Evolutionary conservation across 2,113 vertebrate genomes (phyloP).

Genomic region (Apistogramma diplotaenia): DNA sequence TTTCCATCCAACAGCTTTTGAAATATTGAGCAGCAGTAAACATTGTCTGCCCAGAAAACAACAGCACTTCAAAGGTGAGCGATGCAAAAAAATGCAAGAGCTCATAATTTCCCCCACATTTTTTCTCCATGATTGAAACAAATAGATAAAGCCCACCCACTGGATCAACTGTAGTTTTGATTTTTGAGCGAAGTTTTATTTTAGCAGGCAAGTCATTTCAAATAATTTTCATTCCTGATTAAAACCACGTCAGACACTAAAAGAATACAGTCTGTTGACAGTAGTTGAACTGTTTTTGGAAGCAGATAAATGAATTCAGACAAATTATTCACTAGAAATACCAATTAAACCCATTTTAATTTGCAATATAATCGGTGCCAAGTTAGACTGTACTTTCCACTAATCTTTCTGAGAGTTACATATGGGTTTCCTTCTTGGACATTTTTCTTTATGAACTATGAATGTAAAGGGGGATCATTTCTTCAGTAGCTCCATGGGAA

Average conservation of each 20-base stretch:
- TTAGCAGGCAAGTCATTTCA: background rate
- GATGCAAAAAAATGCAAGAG: background rate
- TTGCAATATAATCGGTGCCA: too few relatives aligned
- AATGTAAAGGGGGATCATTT: background rate
- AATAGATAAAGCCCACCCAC: background rate
- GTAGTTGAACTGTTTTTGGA: background rate
- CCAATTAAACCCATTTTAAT: too few relatives aligned
- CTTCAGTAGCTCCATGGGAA: background rate
- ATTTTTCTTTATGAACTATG: background rate
- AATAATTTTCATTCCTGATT: background rate
- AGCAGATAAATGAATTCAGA: too few relatives aligned
- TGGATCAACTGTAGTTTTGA: background rate
- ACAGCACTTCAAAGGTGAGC: background rate
- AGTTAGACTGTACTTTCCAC: too few relatives aligned
- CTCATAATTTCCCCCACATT: background rate
- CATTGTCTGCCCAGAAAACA: background rate
- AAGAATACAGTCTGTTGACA: background rate
- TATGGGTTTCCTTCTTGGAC: too few relatives aligned
- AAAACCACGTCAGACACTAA: background rate
- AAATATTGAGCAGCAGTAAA: background rate
- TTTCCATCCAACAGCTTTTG: slow-evolving; percentile 9
- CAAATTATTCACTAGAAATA: too few relatives aligned
- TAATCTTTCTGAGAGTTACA: too few relatives aligned
- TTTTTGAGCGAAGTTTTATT: background rate
- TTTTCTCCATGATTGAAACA: background rate